Evolutionary conservation across 2,797 vertebrate species (phyloP).

Genomic region (Natrix natrix): DNA sequence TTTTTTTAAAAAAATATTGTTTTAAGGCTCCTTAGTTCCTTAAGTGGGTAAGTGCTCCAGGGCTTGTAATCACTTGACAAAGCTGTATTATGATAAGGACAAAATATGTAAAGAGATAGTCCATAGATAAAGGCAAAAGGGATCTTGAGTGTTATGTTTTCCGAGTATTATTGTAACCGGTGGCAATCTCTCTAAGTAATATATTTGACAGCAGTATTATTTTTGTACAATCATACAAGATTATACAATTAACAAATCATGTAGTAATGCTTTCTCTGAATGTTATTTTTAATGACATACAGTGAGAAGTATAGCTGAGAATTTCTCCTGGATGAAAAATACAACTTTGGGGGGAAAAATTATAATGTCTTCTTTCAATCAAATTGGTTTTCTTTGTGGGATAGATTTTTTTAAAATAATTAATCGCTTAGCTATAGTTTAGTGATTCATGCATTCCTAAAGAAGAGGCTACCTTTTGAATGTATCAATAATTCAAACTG

Average conservation of each 20-base stretch:
- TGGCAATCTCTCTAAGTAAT: not conserved
- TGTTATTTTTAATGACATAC: not conserved
- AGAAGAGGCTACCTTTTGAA: not conserved
- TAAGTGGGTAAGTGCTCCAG: not conserved
- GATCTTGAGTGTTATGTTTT: not conserved
- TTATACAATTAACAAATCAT: not conserved
- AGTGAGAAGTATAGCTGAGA: not conserved
- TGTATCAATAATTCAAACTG: not conserved
- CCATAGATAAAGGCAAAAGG: not conserved
- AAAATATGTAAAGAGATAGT: not conserved
- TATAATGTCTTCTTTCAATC: not conserved
- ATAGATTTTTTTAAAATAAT: not conserved
- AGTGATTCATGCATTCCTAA: not conserved
- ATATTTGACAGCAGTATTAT: not conserved
- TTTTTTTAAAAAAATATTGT: slow-evolving; percentile 1
- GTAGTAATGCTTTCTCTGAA: not conserved
- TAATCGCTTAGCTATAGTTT: not conserved
- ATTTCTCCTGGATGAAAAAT: not conserved
- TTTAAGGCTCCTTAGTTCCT: slow-evolving; percentile 15
- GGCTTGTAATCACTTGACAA: not conserved
- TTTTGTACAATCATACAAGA: not conserved
- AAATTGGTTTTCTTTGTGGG: not conserved
- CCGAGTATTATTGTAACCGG: not conserved
- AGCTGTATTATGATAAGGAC: not conserved
- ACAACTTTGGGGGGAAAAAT: not conserved